Percentiles rank a stretch among this genome's conserved stretches.
These are phyloP conservation scores for Heliconius melpomene DNA, from an alignment of 1,140 invertebrate species.

Conservation along the genomic window DNA sequence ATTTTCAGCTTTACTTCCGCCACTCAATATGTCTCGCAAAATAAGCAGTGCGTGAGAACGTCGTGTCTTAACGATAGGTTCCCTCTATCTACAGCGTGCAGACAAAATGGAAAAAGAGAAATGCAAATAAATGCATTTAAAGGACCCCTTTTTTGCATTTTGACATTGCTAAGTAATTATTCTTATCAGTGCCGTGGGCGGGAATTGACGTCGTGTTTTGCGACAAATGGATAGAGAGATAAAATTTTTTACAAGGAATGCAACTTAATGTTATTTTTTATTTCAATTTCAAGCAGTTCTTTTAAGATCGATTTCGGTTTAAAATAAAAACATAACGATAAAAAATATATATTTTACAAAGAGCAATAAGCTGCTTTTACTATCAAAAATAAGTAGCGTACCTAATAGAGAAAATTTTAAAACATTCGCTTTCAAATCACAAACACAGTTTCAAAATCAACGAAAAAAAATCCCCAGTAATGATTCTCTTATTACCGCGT, in stretches of 20 bases:
- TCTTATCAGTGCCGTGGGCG: background rate
- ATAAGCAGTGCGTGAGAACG: too few relatives aligned
- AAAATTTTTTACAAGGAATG: background rate
- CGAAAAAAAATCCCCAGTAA: background rate
- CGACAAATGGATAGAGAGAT: constrained; percentile 1
- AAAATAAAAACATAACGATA: background rate
- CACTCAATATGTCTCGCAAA: too few relatives aligned
- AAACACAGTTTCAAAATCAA: background rate
- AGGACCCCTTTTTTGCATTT: background rate
- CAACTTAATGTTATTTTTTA: background rate
- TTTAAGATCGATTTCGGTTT: background rate
- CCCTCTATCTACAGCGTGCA: too few relatives aligned
- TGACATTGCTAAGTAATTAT: background rate
- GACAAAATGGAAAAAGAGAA: background rate
- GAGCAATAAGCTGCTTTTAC: too few relatives aligned
- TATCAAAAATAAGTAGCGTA: too few relatives aligned
- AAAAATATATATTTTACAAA: too few relatives aligned
- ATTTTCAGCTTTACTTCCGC: too few relatives aligned
- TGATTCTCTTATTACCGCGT: constrained; percentile 6
- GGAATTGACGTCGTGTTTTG: background rate
- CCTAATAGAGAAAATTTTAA: background rate
- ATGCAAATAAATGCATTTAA: background rate
- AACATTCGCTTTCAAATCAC: background rate
- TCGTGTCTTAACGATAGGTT: too few relatives aligned
- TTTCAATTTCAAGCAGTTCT: background rate